Percentiles rank a stretch among this genome's conserved stretches.
These are phyloP conservation scores for Paralinhomoeus sp. DNA, from an alignment of 2,888 invertebrate genomes.

Conservation along the genomic window DNA sequence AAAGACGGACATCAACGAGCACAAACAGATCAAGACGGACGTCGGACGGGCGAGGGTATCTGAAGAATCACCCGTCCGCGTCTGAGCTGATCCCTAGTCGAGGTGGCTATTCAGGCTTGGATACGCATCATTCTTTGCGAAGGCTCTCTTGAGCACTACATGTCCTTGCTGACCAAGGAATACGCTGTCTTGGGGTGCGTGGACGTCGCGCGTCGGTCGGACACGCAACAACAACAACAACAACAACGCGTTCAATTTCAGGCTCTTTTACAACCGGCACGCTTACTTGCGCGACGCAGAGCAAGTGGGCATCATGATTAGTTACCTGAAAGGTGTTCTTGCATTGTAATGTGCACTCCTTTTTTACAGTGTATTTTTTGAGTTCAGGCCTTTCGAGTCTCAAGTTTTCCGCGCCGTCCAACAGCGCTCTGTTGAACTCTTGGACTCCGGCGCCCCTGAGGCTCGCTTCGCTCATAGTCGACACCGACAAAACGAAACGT, in stretches of 20 bases:
- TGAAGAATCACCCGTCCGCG: not conserved
- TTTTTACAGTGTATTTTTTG: too few relatives aligned
- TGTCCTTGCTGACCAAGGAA: conserved; percentile 27
- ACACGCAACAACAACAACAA: too few relatives aligned
- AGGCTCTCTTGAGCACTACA: conserved; percentile 28
- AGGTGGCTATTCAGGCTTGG: too few relatives aligned
- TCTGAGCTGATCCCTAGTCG: too few relatives aligned
- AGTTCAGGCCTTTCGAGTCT: not conserved
- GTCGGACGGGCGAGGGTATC: conserved; percentile 29
- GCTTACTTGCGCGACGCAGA: conserved; percentile 29
- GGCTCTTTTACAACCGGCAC: conserved; percentile 26
- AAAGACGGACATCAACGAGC: conserved; percentile 24
- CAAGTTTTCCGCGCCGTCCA: conserved; percentile 23
- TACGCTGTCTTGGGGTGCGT: conserved; percentile 21
- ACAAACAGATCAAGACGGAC: conserved; percentile 29
- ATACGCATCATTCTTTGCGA: conserved; percentile 31
- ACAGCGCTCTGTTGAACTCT: conserved; percentile 29
- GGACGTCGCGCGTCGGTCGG: not conserved
- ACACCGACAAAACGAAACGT: not conserved
- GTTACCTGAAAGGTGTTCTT: conserved; percentile 5
- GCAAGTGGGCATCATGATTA: conserved; percentile 25
- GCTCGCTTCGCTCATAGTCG: conserved; percentile 23
- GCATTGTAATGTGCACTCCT: not conserved
- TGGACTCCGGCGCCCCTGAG: conserved; percentile 30
- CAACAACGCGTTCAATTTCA: conserved; percentile 14